Conservation (phyloP, 2,797 vertebrate genomes). For the Halcyon leucocephala region DNA sequence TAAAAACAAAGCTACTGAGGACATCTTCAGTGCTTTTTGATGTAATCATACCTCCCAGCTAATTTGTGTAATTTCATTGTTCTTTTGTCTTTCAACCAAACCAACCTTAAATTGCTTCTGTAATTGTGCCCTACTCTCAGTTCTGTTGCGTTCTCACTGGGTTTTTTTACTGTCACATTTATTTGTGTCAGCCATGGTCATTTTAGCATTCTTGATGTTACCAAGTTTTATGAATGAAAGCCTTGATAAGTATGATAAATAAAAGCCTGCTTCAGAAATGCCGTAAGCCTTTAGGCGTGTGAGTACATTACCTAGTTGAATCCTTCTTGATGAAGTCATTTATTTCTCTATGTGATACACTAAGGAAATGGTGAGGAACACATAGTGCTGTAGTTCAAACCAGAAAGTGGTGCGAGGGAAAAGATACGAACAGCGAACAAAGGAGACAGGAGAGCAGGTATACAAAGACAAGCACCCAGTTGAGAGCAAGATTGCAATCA, state of each 20-base stretch:
- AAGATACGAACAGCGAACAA: neutral
- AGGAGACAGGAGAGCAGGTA: neutral
- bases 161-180: neutral
- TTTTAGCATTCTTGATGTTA: neutral
- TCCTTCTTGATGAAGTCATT: conserved; percentile 21
- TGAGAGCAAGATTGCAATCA: neutral
- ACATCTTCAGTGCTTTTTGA: neutral
- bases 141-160: neutral
- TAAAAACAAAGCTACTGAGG: neutral
- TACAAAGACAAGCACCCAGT: neutral
- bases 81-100: neutral
- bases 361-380: conserved; percentile 9
- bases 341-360: neutral
- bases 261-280: neutral
- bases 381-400: neutral
- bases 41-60: neutral
- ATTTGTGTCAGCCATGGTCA: neutral
- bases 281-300: neutral
- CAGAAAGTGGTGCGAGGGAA: neutral
- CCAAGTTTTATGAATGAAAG: neutral
- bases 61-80: neutral
- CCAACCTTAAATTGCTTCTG: neutral
- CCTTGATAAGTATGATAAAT: neutral
- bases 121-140: neutral
- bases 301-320: neutral